Base-by-base conservation (phyloP, 2,797 vertebrate genomes). In the Spinus pinus region DNA sequence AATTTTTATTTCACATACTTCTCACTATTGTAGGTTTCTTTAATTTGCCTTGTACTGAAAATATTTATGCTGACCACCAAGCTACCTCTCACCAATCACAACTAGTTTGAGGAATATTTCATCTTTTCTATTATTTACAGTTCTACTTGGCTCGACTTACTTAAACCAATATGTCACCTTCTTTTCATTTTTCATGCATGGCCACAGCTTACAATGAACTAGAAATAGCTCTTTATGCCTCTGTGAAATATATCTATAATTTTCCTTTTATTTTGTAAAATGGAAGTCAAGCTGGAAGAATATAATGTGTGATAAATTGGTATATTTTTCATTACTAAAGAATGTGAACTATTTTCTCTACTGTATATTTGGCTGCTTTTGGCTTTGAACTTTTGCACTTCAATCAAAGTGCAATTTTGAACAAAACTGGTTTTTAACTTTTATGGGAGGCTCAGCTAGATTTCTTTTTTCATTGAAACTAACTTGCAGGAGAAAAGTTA, bases 371-470 rank as follows among this genome's bases (percentile, higher is more conserved):
- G 95, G 46, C 80, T 97, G 35, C 50, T 93, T 94, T 97, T 82
- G 75, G 25, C 65, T 96, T 97, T 97, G 94, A 97, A 97, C 75
- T 70, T 97, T 94, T 95, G 51, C 72, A 94, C 90, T 97, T 97
- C 92, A 96, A 96, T 97, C 94, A 97, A 96, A 97, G 91, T 81
- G 46, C 81, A 96, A 97, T 96, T 96, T 96, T 96, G 84, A 95
- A 94, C 66, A 88, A 93, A 97, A 81, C 56, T 85, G 64, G 67
- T 78, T 95, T 93, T 96, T 92, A 96, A 91, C 67, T 95, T 96
- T 95, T 95, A 93, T 49, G 44, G 81, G 75, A 94, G 60, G 80
- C 58, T 96, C 54, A 89, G 66, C 72, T 95, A 88, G 75, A 67
- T 87, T 81, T 90, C 87, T 77, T 88, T 93, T 89, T 69, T 37